Percentiles rank a stretch among this genome's conserved stretches.
Conservation (phyloP, 2,888 invertebrate genomes). For the Morinoia aosen region DNA sequence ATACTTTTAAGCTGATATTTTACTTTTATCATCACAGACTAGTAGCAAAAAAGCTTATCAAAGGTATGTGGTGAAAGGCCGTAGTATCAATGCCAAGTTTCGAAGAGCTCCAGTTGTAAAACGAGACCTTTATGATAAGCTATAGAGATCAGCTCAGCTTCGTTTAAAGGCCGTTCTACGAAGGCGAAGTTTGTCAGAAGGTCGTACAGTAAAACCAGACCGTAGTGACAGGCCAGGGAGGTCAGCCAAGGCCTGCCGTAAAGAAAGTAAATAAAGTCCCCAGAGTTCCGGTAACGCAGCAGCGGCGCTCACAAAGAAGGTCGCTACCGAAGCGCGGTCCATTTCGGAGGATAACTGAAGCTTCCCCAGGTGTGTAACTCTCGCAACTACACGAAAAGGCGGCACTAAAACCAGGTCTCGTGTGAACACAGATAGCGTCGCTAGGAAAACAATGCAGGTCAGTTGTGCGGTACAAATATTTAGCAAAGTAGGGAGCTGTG, state of each 20-base stretch:
- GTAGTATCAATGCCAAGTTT: no score
- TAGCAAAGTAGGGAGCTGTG: not conserved
- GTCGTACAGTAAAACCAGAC: not conserved
- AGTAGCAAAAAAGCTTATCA: no score
- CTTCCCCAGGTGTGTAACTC: not conserved
- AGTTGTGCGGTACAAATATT: not conserved
- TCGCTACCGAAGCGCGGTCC: not conserved
- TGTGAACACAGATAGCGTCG: not conserved
- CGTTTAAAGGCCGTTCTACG: not conserved
- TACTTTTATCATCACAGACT: no score
- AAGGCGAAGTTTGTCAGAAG: not conserved
- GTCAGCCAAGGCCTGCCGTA: not conserved
- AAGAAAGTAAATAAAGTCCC: not conserved
- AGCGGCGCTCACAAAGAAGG: not conserved
- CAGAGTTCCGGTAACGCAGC: not conserved
- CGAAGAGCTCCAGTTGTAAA: no score
- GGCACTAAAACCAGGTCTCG: not conserved
- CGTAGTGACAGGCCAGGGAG: not conserved
- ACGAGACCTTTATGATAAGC: no score
- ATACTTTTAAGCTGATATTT: no score
- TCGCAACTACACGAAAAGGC: not conserved
- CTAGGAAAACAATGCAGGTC: conserved; percentile 6
- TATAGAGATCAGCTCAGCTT: no score
- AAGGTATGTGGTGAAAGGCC: no score
- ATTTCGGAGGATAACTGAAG: not conserved